Percentiles rank a stretch among this genome's conserved stretches.
These are phyloP conservation scores for Eupleurogrammus muticus DNA, from an alignment of 2,797 vertebrate genomes.

Conservation along the genomic window DNA sequence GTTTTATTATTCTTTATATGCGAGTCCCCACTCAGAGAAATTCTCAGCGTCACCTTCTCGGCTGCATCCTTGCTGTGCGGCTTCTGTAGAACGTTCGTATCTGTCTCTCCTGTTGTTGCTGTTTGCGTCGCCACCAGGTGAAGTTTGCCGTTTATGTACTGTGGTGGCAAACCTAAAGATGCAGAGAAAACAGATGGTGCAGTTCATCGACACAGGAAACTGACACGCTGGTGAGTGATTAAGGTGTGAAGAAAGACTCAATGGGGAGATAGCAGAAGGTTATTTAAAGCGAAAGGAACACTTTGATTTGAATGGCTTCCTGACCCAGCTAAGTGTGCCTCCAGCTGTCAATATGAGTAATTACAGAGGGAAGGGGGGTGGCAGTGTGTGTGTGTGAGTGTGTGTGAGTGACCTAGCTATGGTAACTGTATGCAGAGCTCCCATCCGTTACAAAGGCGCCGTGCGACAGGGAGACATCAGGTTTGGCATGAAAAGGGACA, in stretches of 20 bases:
- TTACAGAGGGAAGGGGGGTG: slow-evolving; percentile 21
- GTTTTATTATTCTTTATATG: not conserved
- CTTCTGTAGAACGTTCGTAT: slow-evolving; percentile 21
- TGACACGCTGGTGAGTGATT: slow-evolving; percentile 62
- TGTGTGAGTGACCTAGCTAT: slow-evolving; percentile 17
- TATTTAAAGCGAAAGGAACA: slow-evolving; percentile 66
- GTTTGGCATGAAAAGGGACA: slow-evolving; percentile 73
- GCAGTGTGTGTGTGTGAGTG: slow-evolving; percentile 14
- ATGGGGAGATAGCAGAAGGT: slow-evolving; percentile 59
- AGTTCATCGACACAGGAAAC: slow-evolving; percentile 66
- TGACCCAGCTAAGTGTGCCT: slow-evolving; percentile 42
- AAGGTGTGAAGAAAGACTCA: slow-evolving; percentile 74
- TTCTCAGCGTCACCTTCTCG: slow-evolving; percentile 8
- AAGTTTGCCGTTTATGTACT: slow-evolving; percentile 58
- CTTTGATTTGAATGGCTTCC: slow-evolving; percentile 45
- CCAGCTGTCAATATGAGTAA: slow-evolving; percentile 57
- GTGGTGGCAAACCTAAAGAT: slow-evolving; percentile 57
- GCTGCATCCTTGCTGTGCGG: slow-evolving; percentile 6
- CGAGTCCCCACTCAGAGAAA: too few species aligned
- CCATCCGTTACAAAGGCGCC: slow-evolving; percentile 29
- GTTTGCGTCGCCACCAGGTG: slow-evolving; percentile 39
- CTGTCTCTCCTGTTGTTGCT: slow-evolving; percentile 38
- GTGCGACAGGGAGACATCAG: slow-evolving; percentile 68
- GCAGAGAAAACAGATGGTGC: slow-evolving; percentile 77
- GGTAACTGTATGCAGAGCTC: slow-evolving; percentile 36